These are phyloP conservation scores for Anarsia innoxiella DNA, from an alignment of 2,888 invertebrate species.

Conservation along the genomic window DNA sequence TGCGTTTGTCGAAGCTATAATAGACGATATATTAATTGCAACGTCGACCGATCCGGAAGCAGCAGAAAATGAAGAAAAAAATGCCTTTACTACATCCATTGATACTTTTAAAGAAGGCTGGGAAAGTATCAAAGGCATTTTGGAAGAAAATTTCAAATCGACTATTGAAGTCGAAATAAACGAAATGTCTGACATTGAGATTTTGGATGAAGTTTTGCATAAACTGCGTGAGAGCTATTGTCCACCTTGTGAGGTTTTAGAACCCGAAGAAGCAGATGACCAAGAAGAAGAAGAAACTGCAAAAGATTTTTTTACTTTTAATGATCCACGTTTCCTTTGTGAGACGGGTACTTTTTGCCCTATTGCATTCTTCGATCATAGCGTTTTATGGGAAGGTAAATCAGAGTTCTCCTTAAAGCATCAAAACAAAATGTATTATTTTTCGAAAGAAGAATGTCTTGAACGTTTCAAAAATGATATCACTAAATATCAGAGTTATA, in stretches of 20 bases:
- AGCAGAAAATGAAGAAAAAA: conserved; percentile 19
- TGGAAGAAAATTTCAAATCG: conserved; percentile 52
- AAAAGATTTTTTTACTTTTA: conserved; percentile 39
- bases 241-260: conserved; percentile 32
- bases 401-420: conserved; percentile 66
- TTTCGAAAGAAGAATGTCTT: conserved; percentile 64
- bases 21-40: no score
- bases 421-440: conserved; percentile 69
- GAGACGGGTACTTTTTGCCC: conserved; percentile 78
- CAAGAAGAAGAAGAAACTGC: conserved; percentile 32
- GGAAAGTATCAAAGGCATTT: conserved; percentile 51
- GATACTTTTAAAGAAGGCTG: conserved; percentile 55
- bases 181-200: conserved; percentile 50
- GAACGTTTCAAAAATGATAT: conserved; percentile 68
- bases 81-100: conserved; percentile 34
- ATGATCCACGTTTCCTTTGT: conserved; percentile 61
- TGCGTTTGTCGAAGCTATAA: no score
- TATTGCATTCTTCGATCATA: conserved; percentile 68
- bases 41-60: no score
- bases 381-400: conserved; percentile 78
- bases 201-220: conserved; percentile 49
- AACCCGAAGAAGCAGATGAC: conserved; percentile 34
- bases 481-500: conserved; percentile 58
- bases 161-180: conserved; percentile 62
- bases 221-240: conserved; percentile 49